Base-by-base conservation (phyloP, 2,797 vertebrate species). In the Notamacropus eugenii region DNA sequence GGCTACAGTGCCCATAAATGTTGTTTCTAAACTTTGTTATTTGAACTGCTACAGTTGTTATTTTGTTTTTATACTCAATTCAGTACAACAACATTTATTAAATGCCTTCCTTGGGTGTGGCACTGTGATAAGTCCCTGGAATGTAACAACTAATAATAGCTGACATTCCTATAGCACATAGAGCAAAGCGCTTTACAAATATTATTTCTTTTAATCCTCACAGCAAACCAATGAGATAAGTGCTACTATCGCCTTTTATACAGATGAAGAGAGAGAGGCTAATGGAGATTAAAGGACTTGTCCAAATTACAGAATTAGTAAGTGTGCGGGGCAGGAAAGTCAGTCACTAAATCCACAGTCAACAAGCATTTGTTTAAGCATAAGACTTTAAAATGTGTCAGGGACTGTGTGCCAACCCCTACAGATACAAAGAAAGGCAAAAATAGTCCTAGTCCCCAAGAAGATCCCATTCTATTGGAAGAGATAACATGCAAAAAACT, bases 41-140 rank as follows among this genome's bases (percentile, higher is more conserved):
- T 97, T 95, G 57, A 97, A 96, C 96, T 57, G 0, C 92, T 82
- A 93, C 93, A 94, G 92, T 96, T 96, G 74, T 95, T 96, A 95
- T 95, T 96, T 90, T 94, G 92, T 94, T 95, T 91, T 94, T 95
- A 95, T 96, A 97, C 94, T 94, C 74, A 24, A 24, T 82, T 82
- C 74, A 82, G 74, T 46, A 46, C n/a, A 82, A 82, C 22, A 46
- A 82, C 0, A 82, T 46, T 46, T 82, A 40, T 82, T 46, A 82
- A 82, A 82, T 82, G 74, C n/a, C n/a, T 82, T 46, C 74, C 96
- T 93, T 96, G 91, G 91, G 93, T 97, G 96, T 96, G 46, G 52
- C 54, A 90, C 91, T 96, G 62, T 3, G 94, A 82, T 74, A 92
- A 59, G 91, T 95, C 91, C 57, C 90, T 58, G 94, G 91, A 59